phyloP scores from a whole-genome alignment of 2,797 vertebrate genomes.

The Sebastes glaucus region DNA sequence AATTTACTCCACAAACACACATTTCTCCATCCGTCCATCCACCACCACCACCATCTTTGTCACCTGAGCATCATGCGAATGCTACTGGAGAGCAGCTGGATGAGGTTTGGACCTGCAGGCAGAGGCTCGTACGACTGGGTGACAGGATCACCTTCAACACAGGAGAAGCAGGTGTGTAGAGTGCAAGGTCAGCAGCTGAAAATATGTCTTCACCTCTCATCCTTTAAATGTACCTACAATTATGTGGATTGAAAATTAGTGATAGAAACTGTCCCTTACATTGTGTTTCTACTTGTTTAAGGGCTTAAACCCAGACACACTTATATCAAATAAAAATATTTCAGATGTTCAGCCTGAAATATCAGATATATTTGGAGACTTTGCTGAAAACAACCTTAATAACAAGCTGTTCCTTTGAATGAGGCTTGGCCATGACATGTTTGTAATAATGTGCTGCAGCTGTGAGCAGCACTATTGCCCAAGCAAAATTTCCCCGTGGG shows the following conservation, averaged over 20 bases:
- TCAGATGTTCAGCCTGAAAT: neutral
- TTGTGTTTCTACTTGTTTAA: neutral
- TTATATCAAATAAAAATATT: neutral
- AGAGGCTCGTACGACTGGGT: slow-evolving; percentile 90
- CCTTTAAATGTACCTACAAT: too few relatives aligned
- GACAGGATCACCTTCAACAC: slow-evolving; percentile 81
- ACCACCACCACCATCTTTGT: neutral
- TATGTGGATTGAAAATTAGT: too few relatives aligned
- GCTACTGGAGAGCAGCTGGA: slow-evolving; percentile 89
- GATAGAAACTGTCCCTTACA: too few relatives aligned
- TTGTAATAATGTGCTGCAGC: too few relatives aligned
- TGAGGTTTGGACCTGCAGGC: slow-evolving; percentile 89
- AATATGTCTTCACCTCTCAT: neutral
- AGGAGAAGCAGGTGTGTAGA: slow-evolving; percentile 85
- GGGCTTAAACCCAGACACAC: neutral
- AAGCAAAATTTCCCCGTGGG: too few relatives aligned
- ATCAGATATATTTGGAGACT: too few relatives aligned
- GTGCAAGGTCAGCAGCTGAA: neutral
- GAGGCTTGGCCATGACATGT: too few relatives aligned
- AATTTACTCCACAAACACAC: neutral
- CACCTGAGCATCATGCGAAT: slow-evolving; percentile 79
- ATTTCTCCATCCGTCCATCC: neutral
- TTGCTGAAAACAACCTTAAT: too few relatives aligned
- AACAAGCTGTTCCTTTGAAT: too few relatives aligned
- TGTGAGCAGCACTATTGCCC: too few relatives aligned